phyloP scores from a whole-genome alignment of 2,888 invertebrate species.

The Trachelus stipa region DNA sequence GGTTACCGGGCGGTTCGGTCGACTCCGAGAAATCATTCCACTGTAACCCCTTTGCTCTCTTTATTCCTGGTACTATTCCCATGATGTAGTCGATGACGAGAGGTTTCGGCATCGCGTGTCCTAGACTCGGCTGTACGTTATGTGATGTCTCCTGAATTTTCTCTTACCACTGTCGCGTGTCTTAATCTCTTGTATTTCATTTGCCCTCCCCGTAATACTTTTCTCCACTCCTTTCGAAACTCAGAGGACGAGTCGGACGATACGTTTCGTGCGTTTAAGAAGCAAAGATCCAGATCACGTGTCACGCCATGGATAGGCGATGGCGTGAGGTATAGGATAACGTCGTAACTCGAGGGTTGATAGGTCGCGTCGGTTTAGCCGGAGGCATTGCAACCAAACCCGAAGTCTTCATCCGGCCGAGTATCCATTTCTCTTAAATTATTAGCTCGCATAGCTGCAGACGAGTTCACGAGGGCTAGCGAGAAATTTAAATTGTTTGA shows the following conservation, averaged over 20 bases:
- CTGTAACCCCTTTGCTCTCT: not conserved
- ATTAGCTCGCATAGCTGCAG: not conserved
- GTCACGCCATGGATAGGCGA: constrained; percentile 39
- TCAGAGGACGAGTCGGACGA: not conserved
- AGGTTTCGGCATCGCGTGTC: not conserved
- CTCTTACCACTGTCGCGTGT: not conserved
- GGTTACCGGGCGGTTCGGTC: constrained; percentile 10
- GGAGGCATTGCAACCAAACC: not conserved
- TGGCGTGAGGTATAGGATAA: constrained; percentile 46
- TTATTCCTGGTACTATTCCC: not conserved
- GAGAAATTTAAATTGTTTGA: not conserved
- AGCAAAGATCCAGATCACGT: constrained; percentile 36
- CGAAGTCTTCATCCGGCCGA: constrained; percentile 3
- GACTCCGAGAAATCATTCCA: not conserved
- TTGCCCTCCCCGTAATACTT: not conserved
- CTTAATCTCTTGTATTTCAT: not conserved
- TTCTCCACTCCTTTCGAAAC: not conserved
- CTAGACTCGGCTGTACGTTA: not conserved
- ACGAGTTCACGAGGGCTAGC: not conserved
- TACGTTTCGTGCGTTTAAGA: constrained; percentile 12
- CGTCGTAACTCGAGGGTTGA: constrained; percentile 34
- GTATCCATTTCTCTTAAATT: not conserved
- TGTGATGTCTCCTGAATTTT: not conserved
- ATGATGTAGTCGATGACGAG: not conserved
- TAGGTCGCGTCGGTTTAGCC: constrained; percentile 6